These are phyloP conservation scores for Platalea minor DNA, from an alignment of 2,797 vertebrate species.

Conservation along the genomic window DNA sequence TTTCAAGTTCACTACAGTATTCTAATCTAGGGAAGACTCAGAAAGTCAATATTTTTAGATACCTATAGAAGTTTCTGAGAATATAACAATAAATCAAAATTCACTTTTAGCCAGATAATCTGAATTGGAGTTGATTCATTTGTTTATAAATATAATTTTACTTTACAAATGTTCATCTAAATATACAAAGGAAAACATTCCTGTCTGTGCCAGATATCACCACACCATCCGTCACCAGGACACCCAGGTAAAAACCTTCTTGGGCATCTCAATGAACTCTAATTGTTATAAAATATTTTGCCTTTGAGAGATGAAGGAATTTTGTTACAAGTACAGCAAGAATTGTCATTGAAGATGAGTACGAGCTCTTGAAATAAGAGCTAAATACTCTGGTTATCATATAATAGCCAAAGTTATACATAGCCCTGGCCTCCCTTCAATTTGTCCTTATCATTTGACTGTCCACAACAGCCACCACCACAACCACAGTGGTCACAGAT, in stretches of 20 bases:
- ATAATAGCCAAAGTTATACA: not conserved
- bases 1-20: not conserved
- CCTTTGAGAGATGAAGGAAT: not conserved
- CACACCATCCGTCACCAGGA: not conserved
- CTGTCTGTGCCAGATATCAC: not conserved
- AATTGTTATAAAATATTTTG: not conserved
- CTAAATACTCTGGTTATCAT: not conserved
- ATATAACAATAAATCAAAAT: not conserved
- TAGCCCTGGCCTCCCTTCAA: not conserved
- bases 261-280: not conserved
- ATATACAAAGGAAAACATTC: not conserved
- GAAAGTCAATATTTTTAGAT: not conserved
- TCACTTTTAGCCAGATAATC: not conserved
- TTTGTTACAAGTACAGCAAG: not conserved
- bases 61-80: not conserved
- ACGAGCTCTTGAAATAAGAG: not conserved
- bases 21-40: not conserved
- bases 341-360: not conserved
- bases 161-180: not conserved
- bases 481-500: not conserved
- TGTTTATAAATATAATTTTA: not conserved
- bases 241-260: not conserved
- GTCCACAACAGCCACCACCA: not conserved
- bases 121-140: not conserved
- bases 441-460: not conserved